Percentiles rank a stretch among this genome's conserved stretches.
Evolutionary conservation across 2,797 vertebrate species (phyloP).

Genomic region (Scolopax bukidnonensis): DNA sequence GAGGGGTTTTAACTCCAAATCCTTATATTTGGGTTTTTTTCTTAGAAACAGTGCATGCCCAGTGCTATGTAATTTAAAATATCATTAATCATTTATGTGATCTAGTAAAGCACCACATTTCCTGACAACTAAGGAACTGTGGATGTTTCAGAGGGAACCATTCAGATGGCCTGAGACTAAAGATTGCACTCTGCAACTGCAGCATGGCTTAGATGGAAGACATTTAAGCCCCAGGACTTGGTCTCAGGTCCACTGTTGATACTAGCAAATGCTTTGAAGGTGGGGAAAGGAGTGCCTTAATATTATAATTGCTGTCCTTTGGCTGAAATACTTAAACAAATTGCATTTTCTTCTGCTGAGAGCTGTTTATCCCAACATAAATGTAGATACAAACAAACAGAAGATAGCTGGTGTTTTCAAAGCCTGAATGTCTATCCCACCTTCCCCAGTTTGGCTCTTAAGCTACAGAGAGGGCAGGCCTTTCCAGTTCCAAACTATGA

Average conservation of each 20-base stretch:
- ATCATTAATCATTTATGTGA: background rate
- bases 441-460: background rate
- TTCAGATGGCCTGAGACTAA: background rate
- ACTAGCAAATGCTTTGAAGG: conserved; percentile 14
- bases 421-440: background rate
- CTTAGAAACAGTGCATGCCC: background rate
- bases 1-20: background rate
- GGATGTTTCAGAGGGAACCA: background rate
- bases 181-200: background rate
- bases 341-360: conserved; percentile 36
- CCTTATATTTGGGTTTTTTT: background rate
- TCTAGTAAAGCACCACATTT: background rate
- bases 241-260: background rate
- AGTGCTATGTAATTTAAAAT: background rate
- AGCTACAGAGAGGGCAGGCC: background rate
- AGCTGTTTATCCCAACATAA: conserved; percentile 14
- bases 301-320: conserved; percentile 33
- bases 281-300: background rate
- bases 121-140: background rate
- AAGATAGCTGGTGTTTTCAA: conserved; percentile 34
- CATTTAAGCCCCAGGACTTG: background rate
- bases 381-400: conserved; percentile 38
- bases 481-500: background rate
- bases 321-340: conserved; percentile 22
- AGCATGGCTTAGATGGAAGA: background rate